These are phyloP conservation scores for Drosophila pullipes DNA, from an alignment of 2,888 invertebrate genomes.

Conservation along the genomic window DNA sequence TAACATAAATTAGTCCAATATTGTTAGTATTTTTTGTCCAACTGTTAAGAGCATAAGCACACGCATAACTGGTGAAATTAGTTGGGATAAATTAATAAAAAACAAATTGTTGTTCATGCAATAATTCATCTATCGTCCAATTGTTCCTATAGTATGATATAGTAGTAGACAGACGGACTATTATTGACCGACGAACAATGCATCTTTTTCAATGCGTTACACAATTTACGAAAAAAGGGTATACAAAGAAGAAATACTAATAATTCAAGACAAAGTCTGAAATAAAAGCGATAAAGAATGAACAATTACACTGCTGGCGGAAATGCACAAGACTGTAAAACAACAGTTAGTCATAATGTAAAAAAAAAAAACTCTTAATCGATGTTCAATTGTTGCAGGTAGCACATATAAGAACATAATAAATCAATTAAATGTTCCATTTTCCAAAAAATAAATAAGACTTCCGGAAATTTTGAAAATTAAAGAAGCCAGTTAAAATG, in stretches of 20 bases:
- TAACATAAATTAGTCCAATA: not conserved
- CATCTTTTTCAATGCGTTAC: not conserved
- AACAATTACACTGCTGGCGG: not conserved
- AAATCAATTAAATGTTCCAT: not conserved
- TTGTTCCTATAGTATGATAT: not conserved
- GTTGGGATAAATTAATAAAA: not conserved
- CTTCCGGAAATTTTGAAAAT: not conserved
- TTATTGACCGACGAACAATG: not conserved
- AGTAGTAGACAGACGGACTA: not conserved
- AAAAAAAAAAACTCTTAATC: not conserved
- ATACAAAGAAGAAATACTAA: not conserved
- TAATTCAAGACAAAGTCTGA: no score
- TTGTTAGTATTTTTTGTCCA: not conserved
- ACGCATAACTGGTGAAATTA: not conserved
- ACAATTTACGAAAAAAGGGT: not conserved
- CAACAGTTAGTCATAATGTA: not conserved
- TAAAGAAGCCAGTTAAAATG: not conserved
- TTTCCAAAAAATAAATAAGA: not conserved
- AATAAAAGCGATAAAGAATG: not conserved
- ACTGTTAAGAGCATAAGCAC: not conserved
- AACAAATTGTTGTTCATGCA: not conserved
- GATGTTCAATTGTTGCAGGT: not conserved
- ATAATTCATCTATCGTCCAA: not conserved
- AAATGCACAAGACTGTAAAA: not conserved
- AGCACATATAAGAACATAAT: not conserved